phyloP scores from a whole-genome alignment of 2,797 vertebrate species.

The Pipistrellus pipistrellus region DNA sequence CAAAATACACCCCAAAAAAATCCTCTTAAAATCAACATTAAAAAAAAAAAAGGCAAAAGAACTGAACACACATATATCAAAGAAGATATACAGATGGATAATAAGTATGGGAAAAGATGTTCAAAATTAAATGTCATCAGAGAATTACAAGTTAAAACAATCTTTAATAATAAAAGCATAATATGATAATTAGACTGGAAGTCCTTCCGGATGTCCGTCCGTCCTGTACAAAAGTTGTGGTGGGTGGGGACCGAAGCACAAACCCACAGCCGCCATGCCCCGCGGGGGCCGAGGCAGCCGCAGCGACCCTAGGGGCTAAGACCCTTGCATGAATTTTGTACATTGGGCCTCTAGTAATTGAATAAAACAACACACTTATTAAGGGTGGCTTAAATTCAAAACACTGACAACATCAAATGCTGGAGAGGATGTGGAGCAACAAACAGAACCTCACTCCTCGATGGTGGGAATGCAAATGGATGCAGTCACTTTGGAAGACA shows the following conservation, averaged over 20 bases:
- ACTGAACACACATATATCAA: background rate
- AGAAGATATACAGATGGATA: background rate
- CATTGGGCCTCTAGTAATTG: background rate
- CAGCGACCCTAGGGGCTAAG: too few relatives aligned
- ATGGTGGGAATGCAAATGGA: background rate
- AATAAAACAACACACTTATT: background rate
- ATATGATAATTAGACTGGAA: too few relatives aligned
- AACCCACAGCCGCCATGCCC: too few relatives aligned
- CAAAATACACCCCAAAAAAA: background rate
- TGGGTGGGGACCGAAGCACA: too few relatives aligned
- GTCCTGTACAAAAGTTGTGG: too few relatives aligned
- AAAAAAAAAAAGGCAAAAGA: background rate
- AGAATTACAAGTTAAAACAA: conserved; percentile 27
- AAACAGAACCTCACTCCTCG: background rate
- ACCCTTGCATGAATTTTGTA: too few relatives aligned
- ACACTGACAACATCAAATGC: background rate
- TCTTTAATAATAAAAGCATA: too few relatives aligned
- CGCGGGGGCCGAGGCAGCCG: too few relatives aligned
- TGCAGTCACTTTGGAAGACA: background rate
- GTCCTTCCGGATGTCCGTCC: too few relatives aligned
- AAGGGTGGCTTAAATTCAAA: background rate
- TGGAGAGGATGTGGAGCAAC: background rate
- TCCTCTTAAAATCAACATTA: background rate
- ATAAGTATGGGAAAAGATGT: background rate
- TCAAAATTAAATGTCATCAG: background rate